These are phyloP conservation scores for Hypercompe scribonia DNA, from an alignment of 2,888 invertebrate species.

Conservation along the genomic window DNA sequence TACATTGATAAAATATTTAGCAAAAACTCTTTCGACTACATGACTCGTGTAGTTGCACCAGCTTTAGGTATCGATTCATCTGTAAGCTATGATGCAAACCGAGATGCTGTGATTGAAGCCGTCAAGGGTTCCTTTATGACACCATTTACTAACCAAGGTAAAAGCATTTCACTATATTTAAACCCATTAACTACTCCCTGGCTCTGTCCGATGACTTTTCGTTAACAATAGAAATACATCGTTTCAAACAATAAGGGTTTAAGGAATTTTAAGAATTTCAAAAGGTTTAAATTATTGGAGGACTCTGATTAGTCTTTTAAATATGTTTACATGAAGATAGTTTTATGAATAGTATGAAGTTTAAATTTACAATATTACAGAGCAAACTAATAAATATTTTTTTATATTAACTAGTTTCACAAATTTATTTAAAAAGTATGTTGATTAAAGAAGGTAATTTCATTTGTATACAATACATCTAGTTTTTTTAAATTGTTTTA, in stretches of 20 bases:
- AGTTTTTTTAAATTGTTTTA: constrained; percentile 45
- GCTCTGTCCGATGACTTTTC: neutral
- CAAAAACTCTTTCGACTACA: constrained; percentile 82
- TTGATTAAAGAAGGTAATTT: neutral
- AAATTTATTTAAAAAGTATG: neutral
- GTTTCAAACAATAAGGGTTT: too few relatives aligned
- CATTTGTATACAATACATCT: neutral
- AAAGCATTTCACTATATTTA: neutral
- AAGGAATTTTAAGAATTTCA: too few relatives aligned
- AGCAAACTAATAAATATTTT: neutral
- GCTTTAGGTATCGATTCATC: constrained; percentile 87
- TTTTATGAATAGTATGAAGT: too few relatives aligned
- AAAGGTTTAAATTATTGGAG: too few relatives aligned
- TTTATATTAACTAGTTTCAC: neutral
- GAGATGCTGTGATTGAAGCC: constrained; percentile 82
- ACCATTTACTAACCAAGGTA: constrained; percentile 89
- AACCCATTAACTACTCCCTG: neutral
- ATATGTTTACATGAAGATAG: too few relatives aligned
- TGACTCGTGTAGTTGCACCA: constrained; percentile 90
- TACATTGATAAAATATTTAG: constrained; percentile 57
- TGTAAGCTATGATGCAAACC: constrained; percentile 88
- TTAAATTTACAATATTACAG: neutral
- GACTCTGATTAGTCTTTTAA: too few relatives aligned
- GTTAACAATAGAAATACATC: neutral
- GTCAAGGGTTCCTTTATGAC: constrained; percentile 90